These are phyloP conservation scores for Collichthys lucidus DNA, from an alignment of 2,113 vertebrate genomes.

Conservation along the genomic window DNA sequence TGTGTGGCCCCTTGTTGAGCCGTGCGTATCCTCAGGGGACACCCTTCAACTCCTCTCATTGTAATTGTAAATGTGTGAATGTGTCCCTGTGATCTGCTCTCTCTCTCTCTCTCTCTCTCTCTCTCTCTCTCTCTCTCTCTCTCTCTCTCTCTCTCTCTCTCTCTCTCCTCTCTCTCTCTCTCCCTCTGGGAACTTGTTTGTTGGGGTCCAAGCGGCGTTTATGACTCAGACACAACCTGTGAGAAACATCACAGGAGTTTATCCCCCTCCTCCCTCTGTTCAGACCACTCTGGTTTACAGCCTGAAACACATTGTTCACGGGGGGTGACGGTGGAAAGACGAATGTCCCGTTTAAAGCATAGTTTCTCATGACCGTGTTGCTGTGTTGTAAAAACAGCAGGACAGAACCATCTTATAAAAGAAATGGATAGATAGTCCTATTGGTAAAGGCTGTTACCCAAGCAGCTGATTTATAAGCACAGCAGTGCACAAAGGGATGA, in stretches of 20 bases:
- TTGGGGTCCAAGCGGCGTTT: conserved; percentile 45
- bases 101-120: conserved; percentile 12
- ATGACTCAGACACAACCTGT: conserved; percentile 67
- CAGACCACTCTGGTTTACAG: conserved; percentile 54
- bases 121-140: conserved; percentile 19
- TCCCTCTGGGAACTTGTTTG: conserved; percentile 47
- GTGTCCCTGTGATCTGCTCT: conserved; percentile 60
- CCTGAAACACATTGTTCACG: conserved; percentile 62
- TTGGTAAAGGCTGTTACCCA: conserved; percentile 17
- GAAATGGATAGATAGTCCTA: conserved; percentile 11
- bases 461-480: conserved; percentile 42
- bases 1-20: conserved; percentile 61
- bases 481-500: conserved; percentile 24
- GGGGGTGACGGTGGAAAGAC: conserved; percentile 35
- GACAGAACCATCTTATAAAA: conserved; percentile 20
- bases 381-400: conserved; percentile 59
- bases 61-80: conserved; percentile 74
- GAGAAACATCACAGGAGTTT: conserved; percentile 72
- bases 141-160: conserved; percentile 16
- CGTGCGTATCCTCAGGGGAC: conserved; percentile 62
- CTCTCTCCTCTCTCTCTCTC: conserved; percentile 21
- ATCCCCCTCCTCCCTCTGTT: conserved; percentile 20
- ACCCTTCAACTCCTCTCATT: conserved; percentile 59
- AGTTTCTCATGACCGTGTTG: conserved; percentile 59
- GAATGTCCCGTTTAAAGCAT: conserved; percentile 49